phyloP scores from a whole-genome alignment of 2,113 vertebrate species.

The Rhea pennata region DNA sequence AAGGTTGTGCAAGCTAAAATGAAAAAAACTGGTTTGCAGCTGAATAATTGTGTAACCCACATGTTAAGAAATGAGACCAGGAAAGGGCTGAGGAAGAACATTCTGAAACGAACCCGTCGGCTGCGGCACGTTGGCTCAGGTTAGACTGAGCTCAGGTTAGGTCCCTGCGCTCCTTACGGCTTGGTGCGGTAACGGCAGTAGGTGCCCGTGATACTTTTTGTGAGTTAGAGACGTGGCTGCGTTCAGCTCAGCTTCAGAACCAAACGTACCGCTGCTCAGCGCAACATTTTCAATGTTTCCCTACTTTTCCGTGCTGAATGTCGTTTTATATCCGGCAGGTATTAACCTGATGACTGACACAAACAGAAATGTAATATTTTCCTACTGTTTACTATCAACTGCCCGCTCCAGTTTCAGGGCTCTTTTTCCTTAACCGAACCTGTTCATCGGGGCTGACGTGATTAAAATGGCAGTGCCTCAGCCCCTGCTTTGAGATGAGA shows the following conservation, averaged over 20 bases:
- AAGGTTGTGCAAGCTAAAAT: conserved; percentile 13
- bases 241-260: background rate
- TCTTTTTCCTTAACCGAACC: background rate
- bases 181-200: background rate
- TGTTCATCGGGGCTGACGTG: background rate
- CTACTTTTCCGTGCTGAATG: background rate
- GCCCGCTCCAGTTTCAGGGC: background rate
- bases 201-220: background rate
- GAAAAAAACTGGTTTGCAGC: background rate
- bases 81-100: background rate
- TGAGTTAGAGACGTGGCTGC: background rate
- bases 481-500: background rate
- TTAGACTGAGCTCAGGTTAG: no score
- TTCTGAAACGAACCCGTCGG: background rate
- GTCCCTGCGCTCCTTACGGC: no score
- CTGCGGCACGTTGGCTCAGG: background rate
- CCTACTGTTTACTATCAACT: background rate
- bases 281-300: background rate
- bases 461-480: background rate
- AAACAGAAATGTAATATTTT: background rate
- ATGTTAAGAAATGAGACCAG: background rate
- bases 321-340: background rate
- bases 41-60: background rate
- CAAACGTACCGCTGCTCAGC: background rate
- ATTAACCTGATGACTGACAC: background rate